These are phyloP conservation scores for Helicoverpa armigera DNA, from an alignment of 1,140 invertebrate genomes.

Conservation along the genomic window DNA sequence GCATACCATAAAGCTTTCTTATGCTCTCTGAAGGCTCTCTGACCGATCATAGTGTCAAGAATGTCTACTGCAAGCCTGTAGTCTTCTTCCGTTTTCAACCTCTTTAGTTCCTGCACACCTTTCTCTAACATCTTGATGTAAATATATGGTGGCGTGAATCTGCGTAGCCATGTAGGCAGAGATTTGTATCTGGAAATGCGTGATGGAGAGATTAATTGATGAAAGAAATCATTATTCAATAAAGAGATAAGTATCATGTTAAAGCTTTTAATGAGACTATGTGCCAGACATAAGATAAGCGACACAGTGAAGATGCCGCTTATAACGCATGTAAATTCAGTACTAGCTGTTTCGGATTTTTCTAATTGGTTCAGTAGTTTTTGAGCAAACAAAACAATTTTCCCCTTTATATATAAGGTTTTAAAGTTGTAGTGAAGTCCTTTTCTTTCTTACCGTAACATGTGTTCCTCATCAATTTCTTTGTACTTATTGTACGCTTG, in stretches of 20 bases:
- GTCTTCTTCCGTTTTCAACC: slow-evolving; percentile 48
- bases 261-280: no score
- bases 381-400: no score
- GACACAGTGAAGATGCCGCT: no score
- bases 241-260: no score
- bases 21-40: slow-evolving; percentile 73
- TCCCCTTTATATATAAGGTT: no score
- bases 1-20: slow-evolving; percentile 76
- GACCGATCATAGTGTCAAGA: slow-evolving; percentile 63
- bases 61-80: slow-evolving; percentile 67
- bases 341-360: no score
- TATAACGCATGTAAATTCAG: no score
- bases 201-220: slow-evolving; percentile 16
- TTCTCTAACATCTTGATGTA: slow-evolving; percentile 71
- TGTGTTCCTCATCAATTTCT: slow-evolving; percentile 58
- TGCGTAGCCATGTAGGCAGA: slow-evolving; percentile 68
- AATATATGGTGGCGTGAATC: slow-evolving; percentile 70
- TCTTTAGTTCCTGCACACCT: slow-evolving; percentile 74
- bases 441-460: slow-evolving; percentile 61
- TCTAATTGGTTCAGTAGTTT: no score
- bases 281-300: no score
- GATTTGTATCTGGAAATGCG: slow-evolving; percentile 65
- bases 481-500: slow-evolving; percentile 64
- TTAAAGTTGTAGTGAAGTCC: no score
- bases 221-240: no score